Evolutionary conservation across 2,113 vertebrate genomes (phyloP), one percentile per base, ranked within the genome.

Genomic region (Hoplias malabaricus): DNA sequence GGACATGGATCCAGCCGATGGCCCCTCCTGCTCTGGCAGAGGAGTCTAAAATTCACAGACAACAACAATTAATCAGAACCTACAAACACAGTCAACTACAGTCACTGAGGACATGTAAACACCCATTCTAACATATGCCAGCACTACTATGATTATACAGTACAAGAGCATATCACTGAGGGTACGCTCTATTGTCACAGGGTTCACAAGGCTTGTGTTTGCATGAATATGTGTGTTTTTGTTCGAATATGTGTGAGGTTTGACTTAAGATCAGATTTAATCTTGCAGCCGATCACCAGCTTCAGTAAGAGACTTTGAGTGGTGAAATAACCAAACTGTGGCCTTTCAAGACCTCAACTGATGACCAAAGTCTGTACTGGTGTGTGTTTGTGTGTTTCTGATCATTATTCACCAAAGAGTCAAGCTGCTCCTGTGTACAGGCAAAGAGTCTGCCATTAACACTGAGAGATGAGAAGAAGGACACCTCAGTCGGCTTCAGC

Each of bases 401-500:
- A 40, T 78, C 74, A 75, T 53, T 83, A 93, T 94, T 14, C 93
- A 99, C 98, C 96, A 99, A 75, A n/a, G 95, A 94, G 87, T 99
- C 96, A 1, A 99, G 91, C 86, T 97, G 95, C 83, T 98, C 96
- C 80, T 95, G 90, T 0, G 93, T 92, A 87, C 97, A 98, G 78
- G 91, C 95, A 85, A 99, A 99, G 78, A 99, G 92, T 8, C 95
- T 94, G 70, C 96, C 96, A 12, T 99, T 99, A 77, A 96, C 88
- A 77, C 93, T 95, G 84, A 98, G 95, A 3, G 95, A 95, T 66
- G 96, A 98, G 92, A 99, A 99, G 82, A 99, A 95, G 0, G 96
- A 99, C 63, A 98, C 87, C 42, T 99, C 98, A 19, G 93, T 95
- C 85, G 96, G 93, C 81, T 96, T 98, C 83, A 98, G 92, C 83